Evolutionary conservation across 2,113 vertebrate genomes (phyloP).

Genomic region (Chlamydotis undulata): DNA sequence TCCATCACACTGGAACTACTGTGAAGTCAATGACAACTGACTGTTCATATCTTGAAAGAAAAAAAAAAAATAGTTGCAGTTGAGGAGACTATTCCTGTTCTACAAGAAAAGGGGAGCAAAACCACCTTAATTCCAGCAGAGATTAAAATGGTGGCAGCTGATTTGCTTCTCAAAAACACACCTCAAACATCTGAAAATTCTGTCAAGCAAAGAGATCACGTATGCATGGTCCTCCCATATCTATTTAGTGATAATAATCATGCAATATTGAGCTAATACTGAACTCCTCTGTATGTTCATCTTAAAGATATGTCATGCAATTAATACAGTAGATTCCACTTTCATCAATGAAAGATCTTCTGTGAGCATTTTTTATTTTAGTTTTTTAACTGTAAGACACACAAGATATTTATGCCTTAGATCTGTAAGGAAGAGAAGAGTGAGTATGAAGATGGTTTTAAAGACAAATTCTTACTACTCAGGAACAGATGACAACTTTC

Average conservation of each 20-base stretch:
- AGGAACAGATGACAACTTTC: background rate
- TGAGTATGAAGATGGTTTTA: background rate
- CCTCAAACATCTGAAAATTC: background rate
- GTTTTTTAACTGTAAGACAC: background rate
- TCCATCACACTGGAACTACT: background rate
- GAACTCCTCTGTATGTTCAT: background rate
- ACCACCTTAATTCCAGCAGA: background rate
- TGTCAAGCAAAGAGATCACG: background rate
- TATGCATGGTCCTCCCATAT: fast-evolving
- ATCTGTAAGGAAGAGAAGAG: background rate
- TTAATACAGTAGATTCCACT: background rate
- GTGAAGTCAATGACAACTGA: background rate
- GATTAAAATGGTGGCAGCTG: background rate
- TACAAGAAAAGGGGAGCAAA: background rate
- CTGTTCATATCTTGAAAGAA: background rate
- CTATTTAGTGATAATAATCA: background rate
- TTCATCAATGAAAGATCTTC: background rate
- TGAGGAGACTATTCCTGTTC: background rate
- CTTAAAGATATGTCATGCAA: background rate
- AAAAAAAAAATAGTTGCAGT: background rate
- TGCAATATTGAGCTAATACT: background rate
- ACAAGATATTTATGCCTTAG: background rate
- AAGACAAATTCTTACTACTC: background rate
- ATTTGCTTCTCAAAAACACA: background rate
- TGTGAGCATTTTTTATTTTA: background rate